phyloP scores from a whole-genome alignment of 2,888 invertebrate species.

The Epirrhoe alternata region DNA sequence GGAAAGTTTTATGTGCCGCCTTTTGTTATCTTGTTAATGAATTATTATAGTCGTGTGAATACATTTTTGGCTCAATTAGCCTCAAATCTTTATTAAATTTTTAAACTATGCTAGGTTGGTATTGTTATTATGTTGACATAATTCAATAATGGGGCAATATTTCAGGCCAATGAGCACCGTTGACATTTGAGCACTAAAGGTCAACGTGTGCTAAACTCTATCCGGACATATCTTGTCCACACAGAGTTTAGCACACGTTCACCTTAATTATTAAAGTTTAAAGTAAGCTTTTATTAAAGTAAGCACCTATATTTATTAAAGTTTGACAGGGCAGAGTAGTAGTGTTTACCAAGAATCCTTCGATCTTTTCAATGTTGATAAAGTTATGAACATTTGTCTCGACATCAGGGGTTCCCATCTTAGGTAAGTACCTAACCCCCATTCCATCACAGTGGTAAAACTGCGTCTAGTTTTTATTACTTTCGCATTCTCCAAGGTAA shows the following conservation, averaged over 20 bases:
- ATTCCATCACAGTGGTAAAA: not conserved
- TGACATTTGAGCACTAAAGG: slow-evolving; percentile 30
- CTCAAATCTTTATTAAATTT: not conserved
- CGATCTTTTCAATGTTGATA: not conserved
- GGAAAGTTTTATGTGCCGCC: not conserved
- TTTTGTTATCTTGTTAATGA: slow-evolving; percentile 6
- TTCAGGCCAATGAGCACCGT: slow-evolving; percentile 28
- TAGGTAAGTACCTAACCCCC: not conserved
- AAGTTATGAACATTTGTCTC: not conserved
- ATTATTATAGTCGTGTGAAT: not conserved
- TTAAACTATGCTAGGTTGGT: not conserved
- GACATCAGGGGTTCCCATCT: not conserved
- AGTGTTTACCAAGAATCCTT: too few species aligned
- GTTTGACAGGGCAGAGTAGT: too few species aligned
- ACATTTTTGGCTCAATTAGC: not conserved
- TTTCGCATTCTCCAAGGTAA: slow-evolving; percentile 15
- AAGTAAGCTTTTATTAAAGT: too few species aligned
- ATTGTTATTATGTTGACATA: not conserved
- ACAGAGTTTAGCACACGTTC: too few species aligned
- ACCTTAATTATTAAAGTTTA: too few species aligned
- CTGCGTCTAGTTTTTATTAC: slow-evolving; percentile 18
- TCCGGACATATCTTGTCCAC: too few species aligned
- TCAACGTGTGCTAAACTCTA: slow-evolving; percentile 8
- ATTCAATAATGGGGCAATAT: not conserved
- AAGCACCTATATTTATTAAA: too few species aligned